phyloP scores from a whole-genome alignment of 2,113 vertebrate species.

The Agelaius tricolor region DNA sequence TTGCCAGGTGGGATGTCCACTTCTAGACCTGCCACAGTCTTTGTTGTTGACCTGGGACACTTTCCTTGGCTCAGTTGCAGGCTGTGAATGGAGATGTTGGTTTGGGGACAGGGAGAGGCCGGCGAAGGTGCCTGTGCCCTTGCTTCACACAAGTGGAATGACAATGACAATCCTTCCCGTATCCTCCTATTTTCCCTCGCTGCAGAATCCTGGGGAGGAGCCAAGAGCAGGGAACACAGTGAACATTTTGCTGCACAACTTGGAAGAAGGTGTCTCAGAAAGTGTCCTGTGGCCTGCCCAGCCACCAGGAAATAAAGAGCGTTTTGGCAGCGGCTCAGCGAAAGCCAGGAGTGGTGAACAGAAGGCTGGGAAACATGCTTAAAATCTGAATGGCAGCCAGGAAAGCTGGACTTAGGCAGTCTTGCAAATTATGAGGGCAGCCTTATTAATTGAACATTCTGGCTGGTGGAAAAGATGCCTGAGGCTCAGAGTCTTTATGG shows the following conservation, averaged over 20 bases:
- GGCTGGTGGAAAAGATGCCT: constrained; percentile 10
- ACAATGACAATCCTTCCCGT: background rate
- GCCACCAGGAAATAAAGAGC: constrained; percentile 33
- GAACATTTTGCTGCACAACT: background rate
- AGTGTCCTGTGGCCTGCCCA: background rate
- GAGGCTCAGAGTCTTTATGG: background rate
- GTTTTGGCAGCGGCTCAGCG: background rate
- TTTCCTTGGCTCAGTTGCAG: background rate
- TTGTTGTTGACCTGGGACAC: background rate
- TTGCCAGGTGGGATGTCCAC: background rate
- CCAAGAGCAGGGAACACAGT: constrained; percentile 20
- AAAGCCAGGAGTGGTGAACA: constrained; percentile 43
- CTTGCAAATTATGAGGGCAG: constrained; percentile 33
- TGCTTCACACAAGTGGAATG: background rate
- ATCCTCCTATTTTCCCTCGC: background rate
- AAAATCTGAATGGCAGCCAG: constrained; percentile 39
- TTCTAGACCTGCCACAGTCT: background rate
- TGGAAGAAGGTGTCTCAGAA: constrained; percentile 15
- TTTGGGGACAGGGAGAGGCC: background rate
- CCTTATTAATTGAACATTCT: constrained; percentile 32
- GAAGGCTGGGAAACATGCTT: constrained; percentile 27
- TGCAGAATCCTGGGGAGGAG: background rate
- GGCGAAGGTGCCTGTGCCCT: background rate
- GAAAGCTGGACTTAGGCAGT: background rate
- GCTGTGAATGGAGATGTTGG: background rate